Evolutionary conservation across 2,113 vertebrate genomes (phyloP).

Genomic region (Burhinus bistriatus): DNA sequence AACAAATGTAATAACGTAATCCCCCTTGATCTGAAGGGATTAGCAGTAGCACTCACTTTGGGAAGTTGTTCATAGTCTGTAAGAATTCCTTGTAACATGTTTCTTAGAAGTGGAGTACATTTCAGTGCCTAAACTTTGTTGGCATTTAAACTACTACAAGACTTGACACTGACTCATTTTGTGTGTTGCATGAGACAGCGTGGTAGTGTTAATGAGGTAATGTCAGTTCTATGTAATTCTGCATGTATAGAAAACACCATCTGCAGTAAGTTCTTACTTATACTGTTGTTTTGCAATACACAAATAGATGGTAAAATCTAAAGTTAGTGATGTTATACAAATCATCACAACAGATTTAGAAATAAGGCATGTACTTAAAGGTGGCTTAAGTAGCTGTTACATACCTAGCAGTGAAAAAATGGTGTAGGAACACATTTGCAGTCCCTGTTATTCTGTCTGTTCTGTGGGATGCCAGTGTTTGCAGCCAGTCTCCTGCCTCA

Average conservation of each 20-base stretch:
- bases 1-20: neutral
- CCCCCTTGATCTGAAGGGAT: neutral
- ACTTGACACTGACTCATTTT: neutral
- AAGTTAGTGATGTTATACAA: neutral
- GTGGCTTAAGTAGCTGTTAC: neutral
- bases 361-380: neutral
- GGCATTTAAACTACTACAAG: neutral
- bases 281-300: neutral
- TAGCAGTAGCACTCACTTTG: neutral
- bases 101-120: neutral
- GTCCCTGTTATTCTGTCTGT: neutral
- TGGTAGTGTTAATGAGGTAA: neutral
- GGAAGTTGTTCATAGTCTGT: neutral
- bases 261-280: neutral
- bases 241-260: neutral
- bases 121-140: neutral
- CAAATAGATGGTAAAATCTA: neutral
- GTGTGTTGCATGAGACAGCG: neutral
- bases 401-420: neutral
- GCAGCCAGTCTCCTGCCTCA: neutral
- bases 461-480: neutral
- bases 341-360: neutral
- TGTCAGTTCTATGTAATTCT: neutral
- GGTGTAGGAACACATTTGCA: neutral
- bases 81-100: neutral